Evolutionary conservation across 2,888 invertebrate species (phyloP), one percentile per base, ranked within the genome.

Genomic region (Lithophane leautieri): DNA sequence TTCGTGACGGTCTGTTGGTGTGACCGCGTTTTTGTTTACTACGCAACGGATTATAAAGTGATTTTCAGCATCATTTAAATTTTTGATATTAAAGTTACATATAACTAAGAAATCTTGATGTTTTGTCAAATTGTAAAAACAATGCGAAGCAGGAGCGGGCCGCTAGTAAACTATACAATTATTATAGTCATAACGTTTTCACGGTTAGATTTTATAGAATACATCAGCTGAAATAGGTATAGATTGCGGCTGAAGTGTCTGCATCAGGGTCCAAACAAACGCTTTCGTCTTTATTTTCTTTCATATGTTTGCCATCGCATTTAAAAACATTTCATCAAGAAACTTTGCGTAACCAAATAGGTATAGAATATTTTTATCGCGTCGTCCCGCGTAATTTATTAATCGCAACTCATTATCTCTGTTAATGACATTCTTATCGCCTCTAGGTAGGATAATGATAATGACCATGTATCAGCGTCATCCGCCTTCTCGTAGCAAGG

Each of bases 391-490:
- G 65, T 84, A 80, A 73, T 70, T 76, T 76, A 84, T 83, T 89
- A 87, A 90, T 91, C 87, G 81, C 76, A 65, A 72, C 67, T 25
- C 79, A 83, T 88, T 90, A 90, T 92, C 88, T 88, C 73, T 83
- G 86, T 84, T 90, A 91, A 91, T 91, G 90, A 89, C 87, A 76
- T 79, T 86, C 81, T 89, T 92, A 92, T 92, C 91, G 78, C 50
- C 62, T 70, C 85, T 87, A 87, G 86, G 86, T 84, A 89, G 86
- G 86, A 87, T 89, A 88, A 86, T 87, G 89, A 89, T 91, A 88
- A 91, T 90, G 84, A 83, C 85, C 79, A 82, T 80, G 74, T 79
- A 79, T 70, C 56, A 73, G 28, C 61, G 76, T 73, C 63, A 75
- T 60, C 69, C 77, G 73, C 73, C 84, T 84, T 73, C 68, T 73